Conservation (phyloP, 2,888 invertebrate genomes). For the Polyommatus icarus region DNA sequence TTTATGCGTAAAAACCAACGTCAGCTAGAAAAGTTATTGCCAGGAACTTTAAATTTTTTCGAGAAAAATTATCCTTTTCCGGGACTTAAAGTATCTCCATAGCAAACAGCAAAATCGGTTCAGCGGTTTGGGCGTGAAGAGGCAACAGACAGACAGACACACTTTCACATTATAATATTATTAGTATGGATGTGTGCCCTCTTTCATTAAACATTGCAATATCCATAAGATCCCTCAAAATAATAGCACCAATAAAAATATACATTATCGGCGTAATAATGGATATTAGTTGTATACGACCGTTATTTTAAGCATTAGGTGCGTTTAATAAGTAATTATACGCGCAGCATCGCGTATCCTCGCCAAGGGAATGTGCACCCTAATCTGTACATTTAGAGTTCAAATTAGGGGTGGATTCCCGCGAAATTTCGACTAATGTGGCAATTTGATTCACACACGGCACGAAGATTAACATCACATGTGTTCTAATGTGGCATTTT, state of each 20-base stretch:
- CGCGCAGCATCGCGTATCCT: constrained; percentile 32
- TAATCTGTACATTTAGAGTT: background rate
- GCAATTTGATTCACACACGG: constrained; percentile 51
- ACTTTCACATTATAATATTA: too few species aligned
- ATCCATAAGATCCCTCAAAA: background rate
- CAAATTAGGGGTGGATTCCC: background rate
- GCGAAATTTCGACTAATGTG: constrained; percentile 42
- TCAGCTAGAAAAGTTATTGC: too few species aligned
- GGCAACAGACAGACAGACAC: too few species aligned
- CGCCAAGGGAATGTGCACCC: background rate
- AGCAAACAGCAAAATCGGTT: too few species aligned
- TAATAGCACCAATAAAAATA: constrained; percentile 18
- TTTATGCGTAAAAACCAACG: too few species aligned
- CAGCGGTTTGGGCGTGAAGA: too few species aligned
- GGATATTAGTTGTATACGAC: constrained; percentile 21
- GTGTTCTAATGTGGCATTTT: constrained; percentile 39
- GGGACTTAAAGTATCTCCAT: too few species aligned
- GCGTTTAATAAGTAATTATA: constrained; percentile 48
- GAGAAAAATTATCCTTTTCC: too few species aligned
- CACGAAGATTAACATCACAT: constrained; percentile 47
- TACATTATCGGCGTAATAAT: constrained; percentile 17
- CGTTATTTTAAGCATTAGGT: constrained; percentile 41
- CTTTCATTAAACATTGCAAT: background rate
- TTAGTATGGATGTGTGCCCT: background rate
- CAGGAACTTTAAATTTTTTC: too few species aligned